Percentiles rank a stretch among this genome's conserved stretches.
Conservation (phyloP, 2,113 vertebrate species). For the Peromyscus maniculatus region DNA sequence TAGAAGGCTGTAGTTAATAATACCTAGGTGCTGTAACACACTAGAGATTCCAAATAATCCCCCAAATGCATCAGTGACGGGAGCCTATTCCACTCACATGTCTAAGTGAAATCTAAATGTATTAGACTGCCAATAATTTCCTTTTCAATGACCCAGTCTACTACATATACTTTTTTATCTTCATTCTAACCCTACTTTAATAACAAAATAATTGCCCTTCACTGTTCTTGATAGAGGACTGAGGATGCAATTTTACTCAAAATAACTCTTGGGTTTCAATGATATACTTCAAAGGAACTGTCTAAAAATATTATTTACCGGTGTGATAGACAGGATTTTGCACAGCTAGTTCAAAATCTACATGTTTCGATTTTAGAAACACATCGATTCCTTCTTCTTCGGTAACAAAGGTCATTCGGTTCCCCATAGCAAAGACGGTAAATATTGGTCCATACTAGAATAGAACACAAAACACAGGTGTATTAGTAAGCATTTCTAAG, state of each 20-base stretch:
- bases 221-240: background rate
- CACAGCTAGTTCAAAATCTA: slow-evolving; percentile 91
- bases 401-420: slow-evolving; percentile 91
- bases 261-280: background rate
- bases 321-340: slow-evolving; percentile 87
- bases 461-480: slow-evolving; percentile 44
- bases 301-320: slow-evolving; percentile 85
- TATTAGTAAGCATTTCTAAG: slow-evolving; percentile 52
- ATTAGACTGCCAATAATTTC: background rate
- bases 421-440: slow-evolving; percentile 89
- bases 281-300: slow-evolving; percentile 34
- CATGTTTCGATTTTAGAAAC: slow-evolving; percentile 90
- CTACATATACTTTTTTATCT: background rate
- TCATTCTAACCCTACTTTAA: background rate
- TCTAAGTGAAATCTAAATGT: background rate
- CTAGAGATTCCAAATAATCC: slow-evolving; percentile 1
- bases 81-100: background rate
- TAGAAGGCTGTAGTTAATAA: background rate
- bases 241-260: background rate
- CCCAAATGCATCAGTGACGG: background rate
- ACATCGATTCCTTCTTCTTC: slow-evolving; percentile 88
- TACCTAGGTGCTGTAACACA: background rate
- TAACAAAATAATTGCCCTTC: background rate
- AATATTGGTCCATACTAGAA: slow-evolving; percentile 92
- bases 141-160: slow-evolving; percentile 9